A percentile compares a stretch with the other conserved stretches of the same genome.
These are phyloP conservation scores for Heteractis magnifica DNA, from an alignment of 92 coral and sea anemone genomes.

Conservation along the genomic window DNA sequence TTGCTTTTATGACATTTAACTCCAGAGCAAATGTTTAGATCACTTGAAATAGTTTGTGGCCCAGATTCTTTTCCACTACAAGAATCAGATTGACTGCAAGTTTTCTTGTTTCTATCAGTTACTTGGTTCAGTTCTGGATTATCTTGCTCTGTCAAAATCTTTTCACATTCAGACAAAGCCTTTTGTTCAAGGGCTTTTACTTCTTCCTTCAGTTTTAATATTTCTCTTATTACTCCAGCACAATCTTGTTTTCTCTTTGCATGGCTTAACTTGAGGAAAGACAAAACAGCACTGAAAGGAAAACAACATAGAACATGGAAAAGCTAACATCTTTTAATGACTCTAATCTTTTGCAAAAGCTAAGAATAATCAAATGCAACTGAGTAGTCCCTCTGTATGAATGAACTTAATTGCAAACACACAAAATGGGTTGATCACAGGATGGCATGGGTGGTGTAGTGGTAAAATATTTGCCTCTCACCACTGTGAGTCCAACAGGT, in stretches of 20 bases:
- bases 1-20: too few relatives aligned
- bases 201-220: conserved; percentile 6
- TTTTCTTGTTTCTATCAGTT: neutral
- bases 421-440: too few relatives aligned
- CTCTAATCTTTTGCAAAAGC: too few relatives aligned
- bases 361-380: too few relatives aligned
- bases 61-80: neutral
- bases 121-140: neutral
- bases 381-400: too few relatives aligned
- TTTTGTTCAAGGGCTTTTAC: conserved; percentile 14
- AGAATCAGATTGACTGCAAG: neutral
- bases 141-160: neutral
- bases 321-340: too few relatives aligned
- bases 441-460: too few relatives aligned
- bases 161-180: conserved; percentile 15
- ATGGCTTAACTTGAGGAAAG: conserved; percentile 27
- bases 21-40: neutral
- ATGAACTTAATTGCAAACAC: too few relatives aligned
- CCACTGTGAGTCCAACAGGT: too few relatives aligned
- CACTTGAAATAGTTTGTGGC: neutral
- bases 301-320: too few relatives aligned
- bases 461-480: too few relatives aligned
- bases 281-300: conserved; percentile 37
- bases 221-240: conserved; percentile 13
- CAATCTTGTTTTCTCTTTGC: conserved; percentile 8